Evolutionary conservation across 2,797 vertebrate species (phyloP).

Genomic region (Molossus alvarezi): DNA sequence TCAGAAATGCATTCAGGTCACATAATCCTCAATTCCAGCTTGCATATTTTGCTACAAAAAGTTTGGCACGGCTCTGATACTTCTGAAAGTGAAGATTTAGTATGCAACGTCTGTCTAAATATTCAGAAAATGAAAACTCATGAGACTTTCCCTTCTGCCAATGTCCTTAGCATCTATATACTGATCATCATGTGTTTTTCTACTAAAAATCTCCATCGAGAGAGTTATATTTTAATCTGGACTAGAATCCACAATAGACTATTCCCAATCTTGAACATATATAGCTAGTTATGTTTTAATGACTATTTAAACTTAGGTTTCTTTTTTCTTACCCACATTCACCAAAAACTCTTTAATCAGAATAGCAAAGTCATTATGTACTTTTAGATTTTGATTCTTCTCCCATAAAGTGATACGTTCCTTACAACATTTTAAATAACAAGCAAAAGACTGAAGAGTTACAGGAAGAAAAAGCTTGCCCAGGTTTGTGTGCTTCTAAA

Average conservation of each 20-base stretch:
- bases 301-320: conserved; percentile 1
- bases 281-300: conserved; percentile 31
- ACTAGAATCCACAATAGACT: conserved; percentile 60
- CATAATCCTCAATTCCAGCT: conserved; percentile 72
- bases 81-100: conserved; percentile 72
- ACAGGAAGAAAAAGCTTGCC: background rate
- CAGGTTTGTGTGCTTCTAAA: background rate
- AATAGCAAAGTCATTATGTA: background rate
- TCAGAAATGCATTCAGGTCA: conserved; percentile 79
- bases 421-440: background rate
- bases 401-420: background rate
- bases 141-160: conserved; percentile 60
- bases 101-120: conserved; percentile 51
- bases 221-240: conserved; percentile 68
- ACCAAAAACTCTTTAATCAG: background rate
- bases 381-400: background rate
- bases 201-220: conserved; percentile 60
- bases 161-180: conserved; percentile 69
- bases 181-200: conserved; percentile 57
- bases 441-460: background rate
- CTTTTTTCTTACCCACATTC: conserved; percentile 32
- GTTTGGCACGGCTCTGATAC: conserved; percentile 60
- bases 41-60: conserved; percentile 82
- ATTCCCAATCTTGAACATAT: conserved; percentile 21
- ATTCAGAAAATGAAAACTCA: conserved; percentile 72